Evolutionary conservation across 2,113 vertebrate species (phyloP), one percentile per base, ranked within the genome.

Genomic region (Caloenas nicobarica): DNA sequence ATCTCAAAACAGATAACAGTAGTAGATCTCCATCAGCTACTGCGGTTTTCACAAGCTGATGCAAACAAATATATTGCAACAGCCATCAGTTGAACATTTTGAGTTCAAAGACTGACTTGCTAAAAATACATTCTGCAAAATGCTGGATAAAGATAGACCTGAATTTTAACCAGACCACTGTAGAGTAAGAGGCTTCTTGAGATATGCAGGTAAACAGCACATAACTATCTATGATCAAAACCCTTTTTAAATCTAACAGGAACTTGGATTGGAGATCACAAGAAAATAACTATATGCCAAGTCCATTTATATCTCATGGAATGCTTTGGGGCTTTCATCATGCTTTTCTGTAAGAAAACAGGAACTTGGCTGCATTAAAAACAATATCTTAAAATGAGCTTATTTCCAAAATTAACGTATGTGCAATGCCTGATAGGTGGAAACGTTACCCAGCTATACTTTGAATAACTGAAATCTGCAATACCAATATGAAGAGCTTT

Each of bases 231-330:
- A 56, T 77, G 87, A 95, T 95, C 93, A 91, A 95, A 93, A 61
- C n/a, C 51, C 56, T 34, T 87, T 95, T 87, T n/a, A 92, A 86
- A 96, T 88, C 72, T 74, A 94, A 74, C 87, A 84, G 91, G 92
- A 96, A 93, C 62, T 91, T 97, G 95, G 95, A 97, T 42, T 58
- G 65, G 88, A 95, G 89, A 96, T 96, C 96, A 96, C 71, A 95
- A 93, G 89, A 82, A 87, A 95, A 94, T 56, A 85, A 64, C 64
- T 91, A 73, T 66, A 93, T 81, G 93, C 91, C 83, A 97, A 95
- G 74, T 94, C 89, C 84, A 94, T 93, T 94, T 96, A 88, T 95
- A 83, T 89, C 65, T 82, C 69, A 29, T 54, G 61, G 88, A 94
- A 85, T 58, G 82, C 69, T 91, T 79, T 91, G 91, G 57, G 76